These are phyloP conservation scores for Eupeodes latifasciatus DNA, from an alignment of 2,888 invertebrate genomes.

Conservation along the genomic window DNA sequence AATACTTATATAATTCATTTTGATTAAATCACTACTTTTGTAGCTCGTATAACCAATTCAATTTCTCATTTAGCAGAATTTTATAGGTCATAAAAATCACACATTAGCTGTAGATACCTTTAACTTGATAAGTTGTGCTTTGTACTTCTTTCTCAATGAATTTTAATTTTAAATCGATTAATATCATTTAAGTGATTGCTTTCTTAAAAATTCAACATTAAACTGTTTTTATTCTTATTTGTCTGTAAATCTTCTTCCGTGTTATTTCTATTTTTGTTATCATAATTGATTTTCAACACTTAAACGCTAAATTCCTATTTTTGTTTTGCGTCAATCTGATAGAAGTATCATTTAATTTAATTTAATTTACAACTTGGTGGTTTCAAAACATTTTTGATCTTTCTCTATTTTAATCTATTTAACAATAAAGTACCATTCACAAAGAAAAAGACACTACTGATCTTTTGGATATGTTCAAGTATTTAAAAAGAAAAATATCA, in stretches of 20 bases:
- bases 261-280: slow-evolving; percentile 1
- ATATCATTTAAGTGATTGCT: slow-evolving; percentile 8
- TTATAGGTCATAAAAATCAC: not conserved
- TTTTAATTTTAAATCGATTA: not conserved
- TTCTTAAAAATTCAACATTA: not conserved
- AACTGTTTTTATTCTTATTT: not conserved
- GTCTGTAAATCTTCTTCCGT: not conserved
- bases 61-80: not conserved
- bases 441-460: not conserved
- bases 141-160: not conserved
- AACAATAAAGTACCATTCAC: not conserved
- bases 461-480: not conserved
- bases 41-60: too few species aligned
- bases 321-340: not conserved
- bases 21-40: not conserved
- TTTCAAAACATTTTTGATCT: not conserved
- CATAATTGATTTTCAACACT: not conserved
- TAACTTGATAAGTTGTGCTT: too few species aligned
- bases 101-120: not conserved
- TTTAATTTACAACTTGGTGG: not conserved
- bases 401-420: slow-evolving; percentile 3
- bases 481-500: not conserved
- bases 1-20: not conserved
- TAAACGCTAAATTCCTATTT: not conserved
- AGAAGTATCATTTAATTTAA: not conserved